Evolutionary conservation across 2,797 vertebrate genomes (phyloP).

Genomic region (Phataginus tetradactyla): DNA sequence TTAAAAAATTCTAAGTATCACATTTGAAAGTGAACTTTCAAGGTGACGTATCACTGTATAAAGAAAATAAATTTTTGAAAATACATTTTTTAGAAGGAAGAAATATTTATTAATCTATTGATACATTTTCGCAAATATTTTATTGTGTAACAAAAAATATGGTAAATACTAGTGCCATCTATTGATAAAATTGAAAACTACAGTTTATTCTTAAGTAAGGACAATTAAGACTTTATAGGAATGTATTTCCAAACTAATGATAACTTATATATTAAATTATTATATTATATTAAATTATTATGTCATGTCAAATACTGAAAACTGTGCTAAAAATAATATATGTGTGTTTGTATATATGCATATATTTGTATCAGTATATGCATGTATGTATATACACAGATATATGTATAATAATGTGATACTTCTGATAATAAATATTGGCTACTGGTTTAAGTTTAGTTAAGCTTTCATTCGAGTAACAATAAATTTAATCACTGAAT

Average conservation of each 20-base stretch:
- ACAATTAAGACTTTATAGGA: neutral
- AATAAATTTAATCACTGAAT: neutral
- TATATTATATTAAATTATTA: neutral
- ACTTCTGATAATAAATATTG: neutral
- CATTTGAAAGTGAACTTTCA: constrained; percentile 44
- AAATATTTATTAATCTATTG: neutral
- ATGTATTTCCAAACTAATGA: neutral
- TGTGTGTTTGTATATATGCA: neutral
- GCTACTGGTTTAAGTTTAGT: neutral
- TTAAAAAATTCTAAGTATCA: neutral
- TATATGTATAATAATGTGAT: neutral
- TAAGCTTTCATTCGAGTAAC: neutral
- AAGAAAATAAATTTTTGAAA: neutral
- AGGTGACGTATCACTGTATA: neutral
- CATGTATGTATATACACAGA: too few species aligned
- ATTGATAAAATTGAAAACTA: constrained; percentile 70
- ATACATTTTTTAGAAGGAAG: neutral
- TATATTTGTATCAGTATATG: neutral
- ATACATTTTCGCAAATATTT: constrained; percentile 42
- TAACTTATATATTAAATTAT: neutral
- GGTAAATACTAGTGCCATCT: constrained; percentile 75
- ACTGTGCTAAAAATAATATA: neutral
- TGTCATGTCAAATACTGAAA: neutral
- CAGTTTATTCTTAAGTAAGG: neutral
- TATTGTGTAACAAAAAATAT: constrained; percentile 23